phyloP scores from a whole-genome alignment of 2,113 vertebrate genomes.

The Cyanistes caeruleus region DNA sequence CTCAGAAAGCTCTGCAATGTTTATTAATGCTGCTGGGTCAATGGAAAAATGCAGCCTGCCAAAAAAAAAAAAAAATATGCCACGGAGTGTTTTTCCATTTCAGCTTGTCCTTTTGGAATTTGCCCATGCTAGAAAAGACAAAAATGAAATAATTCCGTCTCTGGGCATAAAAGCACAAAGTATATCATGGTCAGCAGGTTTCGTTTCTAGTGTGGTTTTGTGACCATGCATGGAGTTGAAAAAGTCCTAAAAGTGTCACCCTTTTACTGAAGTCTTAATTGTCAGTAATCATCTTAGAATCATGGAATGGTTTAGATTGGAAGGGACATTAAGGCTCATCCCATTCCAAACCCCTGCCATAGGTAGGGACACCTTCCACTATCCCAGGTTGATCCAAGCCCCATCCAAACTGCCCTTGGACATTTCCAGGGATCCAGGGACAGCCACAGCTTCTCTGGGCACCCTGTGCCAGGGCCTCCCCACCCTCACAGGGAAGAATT shows the following conservation, averaged over 20 bases:
- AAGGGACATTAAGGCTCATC: background rate
- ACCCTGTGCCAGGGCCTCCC: accelerated
- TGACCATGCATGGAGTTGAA: accelerated
- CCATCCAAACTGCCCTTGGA: accelerated
- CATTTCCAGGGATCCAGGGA: background rate
- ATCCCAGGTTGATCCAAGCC: accelerated
- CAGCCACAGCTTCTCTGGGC: background rate
- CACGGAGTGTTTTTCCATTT: background rate
- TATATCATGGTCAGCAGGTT: background rate
- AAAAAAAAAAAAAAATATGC: background rate
- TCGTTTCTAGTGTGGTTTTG: background rate
- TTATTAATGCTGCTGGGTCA: constrained; percentile 13
- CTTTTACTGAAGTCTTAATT: background rate
- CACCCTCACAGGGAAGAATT: accelerated
- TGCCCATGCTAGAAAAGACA: background rate
- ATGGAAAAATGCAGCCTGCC: background rate
- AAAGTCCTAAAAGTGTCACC: background rate
- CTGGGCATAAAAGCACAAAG: background rate
- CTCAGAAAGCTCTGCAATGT: constrained; percentile 4
- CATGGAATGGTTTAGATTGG: background rate
- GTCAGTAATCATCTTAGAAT: background rate
- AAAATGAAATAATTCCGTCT: background rate
- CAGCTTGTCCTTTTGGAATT: background rate
- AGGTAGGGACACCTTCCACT: background rate
- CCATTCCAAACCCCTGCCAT: background rate